Base-by-base conservation (phyloP, 2,888 invertebrate genomes). In the Mactromeris polynyma region DNA sequence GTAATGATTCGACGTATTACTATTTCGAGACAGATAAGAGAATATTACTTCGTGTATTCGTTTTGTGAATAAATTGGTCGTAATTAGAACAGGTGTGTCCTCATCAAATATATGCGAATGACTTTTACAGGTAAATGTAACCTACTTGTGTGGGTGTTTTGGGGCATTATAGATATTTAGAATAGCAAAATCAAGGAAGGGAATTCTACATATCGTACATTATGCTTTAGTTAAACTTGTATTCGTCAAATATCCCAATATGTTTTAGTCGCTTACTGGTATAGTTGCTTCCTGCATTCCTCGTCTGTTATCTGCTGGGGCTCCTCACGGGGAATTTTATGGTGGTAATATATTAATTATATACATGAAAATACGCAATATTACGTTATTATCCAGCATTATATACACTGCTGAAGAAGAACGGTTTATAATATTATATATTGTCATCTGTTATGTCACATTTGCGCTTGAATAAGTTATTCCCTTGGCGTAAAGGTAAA, bases 81-180 rank as follows among this genome's bases (percentile, higher is more conserved):
- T 54, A 81, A 81, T 11, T 33, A 36, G 31, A 81, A 81, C 81
- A 81, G 81, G 81, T 81, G 81, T 81, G 81, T 4, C 54, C 33
- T 36, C 36, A 26, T 33, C 36, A 81, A 54, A 54, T 36, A 54
- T 46, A 11, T 51, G 19, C 17, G 33, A 36, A 14, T 36, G 54
- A 54, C 46, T 54, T 80, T 1, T 54, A 81, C 81, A 81, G 81
- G 81, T 81, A 46, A 46, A 9, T 46, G 11, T 46, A 46, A 17
- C 14, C 17, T 46, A 9, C 46, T 46, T 17, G 17, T 46, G 46
- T 46, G 46, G 17, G 46, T 40, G 14, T 46, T 46, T 11, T 46
- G 46, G 46, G 3, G 46, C n/a, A n/a, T 2, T 46, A 46, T 46
- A 17, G 11, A 46, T 11, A 17, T 11, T 11, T 46, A 9, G 46